Base-by-base conservation (phyloP, 2,797 vertebrate species). In the Melanotaenia boesemani region DNA sequence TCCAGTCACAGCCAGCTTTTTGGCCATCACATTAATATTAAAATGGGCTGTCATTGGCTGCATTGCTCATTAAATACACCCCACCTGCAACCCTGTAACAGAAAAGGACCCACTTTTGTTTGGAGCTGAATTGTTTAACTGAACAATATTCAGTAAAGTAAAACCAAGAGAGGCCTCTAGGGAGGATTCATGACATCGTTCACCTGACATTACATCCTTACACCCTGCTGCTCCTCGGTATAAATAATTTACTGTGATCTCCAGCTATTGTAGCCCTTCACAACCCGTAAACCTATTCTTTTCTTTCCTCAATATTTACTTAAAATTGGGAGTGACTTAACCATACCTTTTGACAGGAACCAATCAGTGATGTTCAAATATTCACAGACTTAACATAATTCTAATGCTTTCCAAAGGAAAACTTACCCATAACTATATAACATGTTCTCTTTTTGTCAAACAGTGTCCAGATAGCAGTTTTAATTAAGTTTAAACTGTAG, bases 191-290 rank as follows among this genome's bases (percentile, higher is more conserved):
- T 69, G 73, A 73, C 77, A 74, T 74, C 65, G 59, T 73, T 63
- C 37, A 84, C 76, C 80, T 65, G 78, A 67, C 76, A 61, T 79
- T 72, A 72, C 84, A 73, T 74, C 77, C 72, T 68, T 61, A 60
- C 71, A 52, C 44, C 80, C 84, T 81, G 83, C 84, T 88, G 83
- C 74, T 79, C 57, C 77, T 76, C 64, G 30, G 1, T 28, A 81
- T 94, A n/a, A 91, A 95, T 94, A 79, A 94, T 94, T 88, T 44
- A 94, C 77, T 64, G 59, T 72, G 86, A 87, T 78, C 78, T 82
- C 74, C 78, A 68, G 77, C 54, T 70, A 81, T 75, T 74, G 82
- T 80, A 70, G 72, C 80, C 39, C 63, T 32, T 61, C 81, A 67
- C 79, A 82, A 67, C 8, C 13, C 87, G 90, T 89, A 89, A 93